Percentiles rank a stretch among this genome's conserved stretches.
phyloP scores from a whole-genome alignment of 2,797 vertebrate species.

The Enteromius viviparus region DNA sequence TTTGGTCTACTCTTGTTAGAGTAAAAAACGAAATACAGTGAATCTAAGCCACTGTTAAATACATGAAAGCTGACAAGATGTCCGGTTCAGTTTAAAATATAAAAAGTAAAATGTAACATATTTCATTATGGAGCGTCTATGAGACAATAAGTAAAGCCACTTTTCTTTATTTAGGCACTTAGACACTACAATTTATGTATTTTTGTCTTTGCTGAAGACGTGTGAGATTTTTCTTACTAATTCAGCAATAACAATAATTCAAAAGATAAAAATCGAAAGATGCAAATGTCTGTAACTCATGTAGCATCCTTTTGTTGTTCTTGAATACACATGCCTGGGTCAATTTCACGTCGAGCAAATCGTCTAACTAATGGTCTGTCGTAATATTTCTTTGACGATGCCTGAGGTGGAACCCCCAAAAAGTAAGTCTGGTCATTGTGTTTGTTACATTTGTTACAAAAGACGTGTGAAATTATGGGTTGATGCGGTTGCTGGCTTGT shows the following conservation, averaged over 20 bases:
- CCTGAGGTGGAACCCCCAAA: neutral
- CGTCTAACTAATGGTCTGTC: neutral
- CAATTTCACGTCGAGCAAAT: constrained; percentile 2
- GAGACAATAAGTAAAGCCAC: neutral
- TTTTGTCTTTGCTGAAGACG: neutral
- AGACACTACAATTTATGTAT: neutral
- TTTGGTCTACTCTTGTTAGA: neutral
- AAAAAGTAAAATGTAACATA: neutral
- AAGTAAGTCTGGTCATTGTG: neutral
- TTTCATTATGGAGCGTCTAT: neutral
- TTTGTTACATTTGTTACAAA: neutral
- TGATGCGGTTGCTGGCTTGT: neutral
- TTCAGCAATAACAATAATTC: neutral
- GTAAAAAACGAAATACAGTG: neutral
- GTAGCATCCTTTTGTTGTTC: neutral
- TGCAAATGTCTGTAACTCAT: neutral
- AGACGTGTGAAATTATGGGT: neutral
- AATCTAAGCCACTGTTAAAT: neutral
- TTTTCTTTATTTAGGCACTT: constrained; percentile 9
- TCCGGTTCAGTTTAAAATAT: neutral
- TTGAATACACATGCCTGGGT: neutral
- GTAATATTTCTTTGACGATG: neutral
- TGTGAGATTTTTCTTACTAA: neutral
- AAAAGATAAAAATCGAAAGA: neutral
- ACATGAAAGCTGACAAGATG: neutral